These are phyloP conservation scores for Boloria euphrosyne DNA, from an alignment of 2,888 invertebrate species.

Conservation along the genomic window DNA sequence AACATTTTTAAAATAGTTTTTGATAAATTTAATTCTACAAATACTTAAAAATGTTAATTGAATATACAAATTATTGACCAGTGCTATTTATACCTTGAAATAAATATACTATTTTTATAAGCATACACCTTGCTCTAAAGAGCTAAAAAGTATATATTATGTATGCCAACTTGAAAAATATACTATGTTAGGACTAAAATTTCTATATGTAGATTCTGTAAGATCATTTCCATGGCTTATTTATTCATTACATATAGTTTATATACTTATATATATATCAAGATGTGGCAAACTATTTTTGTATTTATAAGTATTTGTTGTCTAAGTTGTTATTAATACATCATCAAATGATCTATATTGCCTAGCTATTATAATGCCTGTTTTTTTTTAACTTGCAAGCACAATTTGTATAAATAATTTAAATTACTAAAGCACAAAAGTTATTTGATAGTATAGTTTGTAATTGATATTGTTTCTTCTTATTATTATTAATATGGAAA, in stretches of 20 bases:
- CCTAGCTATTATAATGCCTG: constrained; percentile 25
- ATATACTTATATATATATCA: background rate
- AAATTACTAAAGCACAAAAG: constrained; percentile 38
- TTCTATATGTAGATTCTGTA: constrained; percentile 42
- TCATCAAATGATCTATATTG: constrained; percentile 31
- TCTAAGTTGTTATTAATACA: constrained; percentile 23
- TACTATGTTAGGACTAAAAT: constrained; percentile 20
- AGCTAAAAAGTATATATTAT: constrained; percentile 21
- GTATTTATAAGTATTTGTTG: constrained; percentile 36
- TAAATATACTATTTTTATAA: constrained; percentile 38
- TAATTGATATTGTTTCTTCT: constrained; percentile 34
- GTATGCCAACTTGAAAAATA: constrained; percentile 26
- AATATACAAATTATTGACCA: constrained; percentile 37
- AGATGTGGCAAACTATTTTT: constrained; percentile 28
- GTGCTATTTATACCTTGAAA: constrained; percentile 46
- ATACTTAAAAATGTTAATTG: constrained; percentile 24
- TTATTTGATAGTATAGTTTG: constrained; percentile 37
- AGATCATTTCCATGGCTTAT: constrained; percentile 51
- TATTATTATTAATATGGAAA: background rate
- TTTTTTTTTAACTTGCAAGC: constrained; percentile 39
- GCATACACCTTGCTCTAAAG: constrained; percentile 23
- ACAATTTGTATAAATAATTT: constrained; percentile 43
- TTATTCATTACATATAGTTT: constrained; percentile 33
- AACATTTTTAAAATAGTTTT: constrained; percentile 37
- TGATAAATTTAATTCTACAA: constrained; percentile 46